These are phyloP conservation scores for Drosophila heteroneura DNA, from an alignment of 2,888 invertebrate genomes.

Conservation along the genomic window DNA sequence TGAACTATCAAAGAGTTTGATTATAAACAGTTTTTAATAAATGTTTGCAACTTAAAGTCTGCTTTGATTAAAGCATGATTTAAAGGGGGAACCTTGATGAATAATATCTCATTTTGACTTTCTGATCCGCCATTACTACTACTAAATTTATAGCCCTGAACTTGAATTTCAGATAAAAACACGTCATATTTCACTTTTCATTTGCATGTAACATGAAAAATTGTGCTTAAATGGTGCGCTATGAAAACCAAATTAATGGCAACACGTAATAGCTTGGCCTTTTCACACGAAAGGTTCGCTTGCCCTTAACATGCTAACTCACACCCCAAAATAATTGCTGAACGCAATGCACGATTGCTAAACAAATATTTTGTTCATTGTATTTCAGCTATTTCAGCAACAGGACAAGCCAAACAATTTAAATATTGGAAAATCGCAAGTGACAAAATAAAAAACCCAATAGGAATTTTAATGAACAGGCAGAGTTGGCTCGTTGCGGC, in stretches of 20 bases:
- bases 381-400: conserved; percentile 37
- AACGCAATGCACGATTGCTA: conserved; percentile 6
- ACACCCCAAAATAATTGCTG: conserved; percentile 14
- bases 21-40: neutral
- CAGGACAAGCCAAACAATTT: conserved; percentile 37
- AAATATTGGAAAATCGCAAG: conserved; percentile 38
- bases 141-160: conserved; percentile 21
- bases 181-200: conserved; percentile 25
- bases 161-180: conserved; percentile 41
- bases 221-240: neutral
- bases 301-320: neutral
- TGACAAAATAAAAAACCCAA: conserved; percentile 1
- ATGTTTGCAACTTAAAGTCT: neutral
- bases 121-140: neutral
- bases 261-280: conserved; percentile 36
- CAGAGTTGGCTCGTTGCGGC: conserved; percentile 35
- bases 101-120: neutral
- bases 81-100: neutral
- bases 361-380: conserved; percentile 35
- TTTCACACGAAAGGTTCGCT: conserved; percentile 11
- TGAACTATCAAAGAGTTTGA: neutral
- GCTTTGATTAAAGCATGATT: neutral
- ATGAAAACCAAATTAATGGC: conserved; percentile 2
- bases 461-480: conserved; percentile 66
- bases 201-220: conserved; percentile 55